Conservation (phyloP, 2,888 invertebrate genomes). For the Dryadula phaetusa region DNA sequence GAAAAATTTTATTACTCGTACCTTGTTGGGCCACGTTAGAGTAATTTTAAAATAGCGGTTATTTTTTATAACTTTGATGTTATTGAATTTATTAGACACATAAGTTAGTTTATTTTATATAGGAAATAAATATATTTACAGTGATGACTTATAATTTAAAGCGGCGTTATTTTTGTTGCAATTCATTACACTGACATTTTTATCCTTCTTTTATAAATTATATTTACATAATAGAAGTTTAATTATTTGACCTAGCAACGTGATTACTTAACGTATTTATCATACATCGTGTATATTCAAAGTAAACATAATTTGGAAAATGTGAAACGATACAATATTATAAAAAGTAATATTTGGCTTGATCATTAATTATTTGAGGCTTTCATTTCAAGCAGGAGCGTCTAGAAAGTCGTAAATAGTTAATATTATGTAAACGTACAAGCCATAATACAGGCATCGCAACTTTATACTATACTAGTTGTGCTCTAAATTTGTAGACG, state of each 20-base stretch:
- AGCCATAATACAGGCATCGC: constrained; percentile 1
- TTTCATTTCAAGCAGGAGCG: not conserved
- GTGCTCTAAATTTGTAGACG: constrained; percentile 11
- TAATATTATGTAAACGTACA: constrained; percentile 1
- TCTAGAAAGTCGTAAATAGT: not conserved
- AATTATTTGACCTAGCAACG: no score
- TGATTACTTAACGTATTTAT: no score
- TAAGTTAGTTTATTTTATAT: not conserved
- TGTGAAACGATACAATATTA: no score
- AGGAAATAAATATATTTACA: no score
- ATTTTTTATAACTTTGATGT: not conserved
- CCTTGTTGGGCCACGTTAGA: not conserved
- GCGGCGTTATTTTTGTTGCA: no score
- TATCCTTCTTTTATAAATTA: no score
- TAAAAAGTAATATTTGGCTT: not conserved
- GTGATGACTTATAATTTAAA: no score
- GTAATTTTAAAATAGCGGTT: not conserved
- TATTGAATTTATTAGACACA: not conserved
- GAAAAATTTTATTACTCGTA: constrained; percentile 10
- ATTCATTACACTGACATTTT: no score
- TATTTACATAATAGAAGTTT: no score
- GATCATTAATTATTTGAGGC: not conserved
- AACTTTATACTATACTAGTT: not conserved
- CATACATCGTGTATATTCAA: no score
- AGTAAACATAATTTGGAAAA: no score